A percentile compares a stretch with the other conserved stretches of the same genome.
Conservation (phyloP, 2,113 vertebrate genomes). For the Patagioenas fasciata region DNA sequence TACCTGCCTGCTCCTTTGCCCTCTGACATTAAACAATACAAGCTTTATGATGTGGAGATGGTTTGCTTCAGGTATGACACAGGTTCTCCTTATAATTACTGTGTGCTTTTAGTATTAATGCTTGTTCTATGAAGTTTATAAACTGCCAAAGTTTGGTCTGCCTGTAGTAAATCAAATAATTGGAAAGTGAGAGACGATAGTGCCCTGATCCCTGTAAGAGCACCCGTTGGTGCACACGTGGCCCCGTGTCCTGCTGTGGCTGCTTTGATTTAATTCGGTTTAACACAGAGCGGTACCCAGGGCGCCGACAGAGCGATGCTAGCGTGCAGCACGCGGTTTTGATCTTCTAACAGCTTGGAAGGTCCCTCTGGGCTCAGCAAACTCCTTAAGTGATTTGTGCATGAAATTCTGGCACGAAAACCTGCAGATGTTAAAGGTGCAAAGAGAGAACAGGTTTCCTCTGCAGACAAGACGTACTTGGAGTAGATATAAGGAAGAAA, state of each 20-base stretch:
- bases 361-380: background rate
- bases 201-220: background rate
- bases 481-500: background rate
- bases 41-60: slow-evolving; percentile 96
- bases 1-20: slow-evolving; percentile 91
- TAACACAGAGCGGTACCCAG: background rate
- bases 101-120: background rate
- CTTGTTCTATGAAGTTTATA: background rate
- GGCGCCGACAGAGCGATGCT: background rate
- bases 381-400: background rate
- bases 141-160: background rate
- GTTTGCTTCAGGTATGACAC: slow-evolving; percentile 90
- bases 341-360: background rate
- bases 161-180: background rate
- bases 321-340: rapidly evolving
- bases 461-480: background rate
- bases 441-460: background rate
- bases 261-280: background rate
- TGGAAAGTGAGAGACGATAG: background rate
- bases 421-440: background rate
- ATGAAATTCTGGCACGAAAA: background rate
- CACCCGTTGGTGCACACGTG: no score
- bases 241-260: background rate
- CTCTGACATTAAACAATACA: slow-evolving; percentile 93
- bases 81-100: background rate